A percentile compares a stretch with the other conserved stretches of the same genome.
Evolutionary conservation across 2,888 invertebrate species (phyloP).

Genomic region (Formica aserva): DNA sequence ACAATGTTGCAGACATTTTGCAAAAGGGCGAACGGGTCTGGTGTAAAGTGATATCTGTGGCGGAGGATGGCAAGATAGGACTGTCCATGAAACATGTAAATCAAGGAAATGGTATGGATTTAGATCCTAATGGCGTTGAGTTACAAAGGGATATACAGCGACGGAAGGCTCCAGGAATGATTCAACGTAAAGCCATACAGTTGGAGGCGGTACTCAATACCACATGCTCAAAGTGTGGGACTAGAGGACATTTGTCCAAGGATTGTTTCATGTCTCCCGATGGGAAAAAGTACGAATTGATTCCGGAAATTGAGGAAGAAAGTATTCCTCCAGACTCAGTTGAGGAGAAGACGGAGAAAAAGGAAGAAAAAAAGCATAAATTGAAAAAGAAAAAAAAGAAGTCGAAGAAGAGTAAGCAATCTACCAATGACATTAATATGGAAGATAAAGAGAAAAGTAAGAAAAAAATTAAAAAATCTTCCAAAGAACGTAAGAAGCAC

Average conservation of each 20-base stretch:
- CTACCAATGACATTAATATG: slow-evolving; percentile 67
- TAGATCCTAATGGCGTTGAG: slow-evolving; percentile 85
- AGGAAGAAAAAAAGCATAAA: slow-evolving; percentile 78
- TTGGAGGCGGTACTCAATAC: slow-evolving; percentile 85
- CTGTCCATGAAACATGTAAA: slow-evolving; percentile 86
- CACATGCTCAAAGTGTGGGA: slow-evolving; percentile 84
- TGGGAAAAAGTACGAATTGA: slow-evolving; percentile 84
- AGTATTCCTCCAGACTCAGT: slow-evolving; percentile 62
- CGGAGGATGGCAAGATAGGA: slow-evolving; percentile 84
- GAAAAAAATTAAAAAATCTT: slow-evolving; percentile 78
- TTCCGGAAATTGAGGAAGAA: slow-evolving; percentile 81
- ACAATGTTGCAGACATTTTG: slow-evolving; percentile 84
- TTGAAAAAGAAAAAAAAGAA: slow-evolving; percentile 82
- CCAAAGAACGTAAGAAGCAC: slow-evolving; percentile 75
- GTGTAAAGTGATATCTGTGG: slow-evolving; percentile 85
- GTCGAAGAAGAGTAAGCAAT: slow-evolving; percentile 77
- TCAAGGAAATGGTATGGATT: slow-evolving; percentile 85
- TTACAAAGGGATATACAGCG: slow-evolving; percentile 83
- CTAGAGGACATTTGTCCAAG: slow-evolving; percentile 83
- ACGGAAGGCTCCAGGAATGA: slow-evolving; percentile 76
- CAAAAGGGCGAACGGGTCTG: slow-evolving; percentile 84
- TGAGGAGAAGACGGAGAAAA: slow-evolving; percentile 56
- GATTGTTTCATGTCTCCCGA: slow-evolving; percentile 85
- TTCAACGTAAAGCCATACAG: slow-evolving; percentile 81
- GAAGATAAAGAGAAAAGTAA: slow-evolving; percentile 73